These are phyloP conservation scores for Oophaga pumilio DNA, from an alignment of 2,113 vertebrate genomes.

Conservation along the genomic window DNA sequence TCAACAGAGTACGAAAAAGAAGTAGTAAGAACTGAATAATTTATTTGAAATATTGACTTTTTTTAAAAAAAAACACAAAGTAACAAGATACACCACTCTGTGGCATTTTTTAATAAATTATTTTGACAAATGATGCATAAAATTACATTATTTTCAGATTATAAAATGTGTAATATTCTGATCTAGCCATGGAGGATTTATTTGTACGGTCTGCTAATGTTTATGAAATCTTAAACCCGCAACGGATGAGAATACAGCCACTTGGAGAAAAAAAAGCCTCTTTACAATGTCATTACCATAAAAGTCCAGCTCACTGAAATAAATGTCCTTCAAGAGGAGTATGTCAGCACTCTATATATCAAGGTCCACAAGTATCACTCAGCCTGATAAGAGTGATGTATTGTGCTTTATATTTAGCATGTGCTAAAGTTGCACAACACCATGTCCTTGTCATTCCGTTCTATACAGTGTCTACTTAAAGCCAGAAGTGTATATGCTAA, in stretches of 20 bases:
- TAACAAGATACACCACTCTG: not conserved
- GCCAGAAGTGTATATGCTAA: not conserved
- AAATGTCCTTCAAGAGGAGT: not conserved
- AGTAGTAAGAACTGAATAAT: not conserved
- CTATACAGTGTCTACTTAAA: slow-evolving; percentile 11
- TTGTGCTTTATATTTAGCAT: slow-evolving; percentile 14
- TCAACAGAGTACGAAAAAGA: not conserved
- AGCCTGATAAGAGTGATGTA: not conserved
- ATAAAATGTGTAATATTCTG: not conserved
- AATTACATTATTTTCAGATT: not conserved
- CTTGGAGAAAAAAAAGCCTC: not conserved
- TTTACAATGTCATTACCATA: not conserved
- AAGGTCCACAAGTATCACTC: not conserved
- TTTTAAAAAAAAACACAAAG: not conserved
- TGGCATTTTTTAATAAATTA: not conserved
- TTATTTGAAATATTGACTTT: not conserved
- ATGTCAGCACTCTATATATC: not conserved
- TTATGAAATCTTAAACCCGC: not conserved
- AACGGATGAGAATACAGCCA: not conserved
- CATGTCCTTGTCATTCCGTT: not conserved
- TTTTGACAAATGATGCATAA: not conserved
- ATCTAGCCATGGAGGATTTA: not conserved
- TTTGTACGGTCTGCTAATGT: not conserved
- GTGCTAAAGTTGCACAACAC: slow-evolving; percentile 14
- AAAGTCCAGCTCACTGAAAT: not conserved